These are phyloP conservation scores for Lanius collurio DNA, from an alignment of 2,113 vertebrate genomes.

Conservation along the genomic window DNA sequence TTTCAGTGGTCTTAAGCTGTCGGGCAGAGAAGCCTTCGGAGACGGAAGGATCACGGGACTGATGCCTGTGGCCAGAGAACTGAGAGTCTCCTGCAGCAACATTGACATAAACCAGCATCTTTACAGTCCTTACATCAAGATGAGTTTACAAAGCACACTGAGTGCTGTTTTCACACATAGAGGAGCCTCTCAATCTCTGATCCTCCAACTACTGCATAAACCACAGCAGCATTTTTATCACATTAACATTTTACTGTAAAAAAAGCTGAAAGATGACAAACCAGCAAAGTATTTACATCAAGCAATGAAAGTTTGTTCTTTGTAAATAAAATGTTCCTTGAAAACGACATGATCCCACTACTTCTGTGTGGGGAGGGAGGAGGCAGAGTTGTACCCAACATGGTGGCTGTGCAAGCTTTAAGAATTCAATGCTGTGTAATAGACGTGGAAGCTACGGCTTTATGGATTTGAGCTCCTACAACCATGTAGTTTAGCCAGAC, in stretches of 20 bases:
- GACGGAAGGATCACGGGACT: neutral
- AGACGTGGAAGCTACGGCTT: rapidly evolving
- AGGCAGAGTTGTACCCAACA: neutral
- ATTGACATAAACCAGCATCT: neutral
- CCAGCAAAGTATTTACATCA: neutral
- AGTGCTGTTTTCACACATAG: neutral
- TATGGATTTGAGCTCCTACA: neutral
- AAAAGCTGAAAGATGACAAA: neutral
- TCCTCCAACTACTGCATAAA: neutral
- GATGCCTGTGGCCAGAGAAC: neutral
- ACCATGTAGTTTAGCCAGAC: neutral
- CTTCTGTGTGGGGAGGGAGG: neutral
- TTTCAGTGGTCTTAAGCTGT: neutral
- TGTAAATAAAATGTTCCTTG: neutral
- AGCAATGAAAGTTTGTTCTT: neutral
- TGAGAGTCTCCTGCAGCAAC: neutral
- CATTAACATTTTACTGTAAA: neutral
- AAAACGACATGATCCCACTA: neutral
- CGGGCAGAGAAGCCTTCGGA: neutral
- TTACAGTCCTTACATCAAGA: neutral
- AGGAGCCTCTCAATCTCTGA: neutral
- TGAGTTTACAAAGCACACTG: neutral
- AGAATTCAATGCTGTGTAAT: neutral
- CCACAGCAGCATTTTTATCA: neutral
- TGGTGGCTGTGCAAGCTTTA: neutral